Base-by-base conservation (phyloP, 2,797 vertebrate species). In the Ambastaia sidthimunki region DNA sequence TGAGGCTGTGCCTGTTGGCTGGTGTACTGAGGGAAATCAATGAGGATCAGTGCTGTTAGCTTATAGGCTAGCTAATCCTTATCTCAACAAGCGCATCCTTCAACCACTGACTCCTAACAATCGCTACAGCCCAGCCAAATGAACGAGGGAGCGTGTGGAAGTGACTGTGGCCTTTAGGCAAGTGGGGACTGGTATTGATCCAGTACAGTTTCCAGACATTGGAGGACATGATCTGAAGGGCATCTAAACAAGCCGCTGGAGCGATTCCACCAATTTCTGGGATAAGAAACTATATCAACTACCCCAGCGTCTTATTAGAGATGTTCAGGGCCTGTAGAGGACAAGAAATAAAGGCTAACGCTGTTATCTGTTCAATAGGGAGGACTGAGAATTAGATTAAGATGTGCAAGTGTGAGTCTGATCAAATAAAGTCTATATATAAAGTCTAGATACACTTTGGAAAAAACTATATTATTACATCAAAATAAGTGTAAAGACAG, bases 1-100 rank as follows among this genome's bases (percentile, higher is more conserved):
- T 69, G 72, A 82, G 70, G 47, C 48, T 66, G 67, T 83, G 84
- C 80, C 83, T 83, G 80, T 69, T 74, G 72, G 71, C 81, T 60
- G 71, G 72, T 74, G 65, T 71, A 80, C 81, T 81, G 68, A 50
- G 57, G 74, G 68, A 80, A 86, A 88, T 88, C 81, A 84, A 87
- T 88, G 80, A 44, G 70, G 78, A 86, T 87, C 83, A 85, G 83
- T 75, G 77, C 75, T 80, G 80, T 84, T 82, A 83, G 81, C 80
- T 85, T 82, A 82, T 85, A 76, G 87, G 75, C 73, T 62, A 80
- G 67, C 83, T 83, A 85, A 86, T 88, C 85, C 78, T 85, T 85
- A 85, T 85, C 81, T 84, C 67, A 72, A 82, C 74, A 73, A 80
- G 80, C 48, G 60, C 74, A 85, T 79, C 82, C 82, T 82, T 75